Conservation (phyloP, 2,113 vertebrate species). For the Plecotus auritus region DNA sequence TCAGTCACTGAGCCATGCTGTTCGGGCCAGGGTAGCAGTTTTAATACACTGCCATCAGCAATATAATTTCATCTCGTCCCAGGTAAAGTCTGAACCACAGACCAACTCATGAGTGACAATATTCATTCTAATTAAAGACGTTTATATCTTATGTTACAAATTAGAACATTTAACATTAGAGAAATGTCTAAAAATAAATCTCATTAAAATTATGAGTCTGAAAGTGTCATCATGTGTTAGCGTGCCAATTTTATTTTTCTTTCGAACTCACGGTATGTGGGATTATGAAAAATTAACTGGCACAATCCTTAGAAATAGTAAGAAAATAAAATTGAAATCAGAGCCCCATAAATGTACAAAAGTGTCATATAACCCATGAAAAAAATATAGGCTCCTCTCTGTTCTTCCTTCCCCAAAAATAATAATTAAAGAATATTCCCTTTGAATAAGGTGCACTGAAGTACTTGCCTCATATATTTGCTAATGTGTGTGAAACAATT, state of each 20-base stretch:
- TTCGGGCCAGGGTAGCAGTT: neutral
- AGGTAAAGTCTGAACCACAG: neutral
- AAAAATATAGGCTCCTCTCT: neutral
- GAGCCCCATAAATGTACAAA: neutral
- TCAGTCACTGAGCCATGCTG: too few species aligned
- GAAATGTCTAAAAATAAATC: slow-evolving; percentile 45
- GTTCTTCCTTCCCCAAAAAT: neutral
- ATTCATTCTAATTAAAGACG: slow-evolving; percentile 27
- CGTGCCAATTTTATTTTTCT: slow-evolving; percentile 23
- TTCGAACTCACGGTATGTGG: neutral
- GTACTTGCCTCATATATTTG: neutral
- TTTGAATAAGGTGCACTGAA: neutral
- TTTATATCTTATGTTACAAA: slow-evolving; percentile 42
- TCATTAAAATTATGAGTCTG: slow-evolving; percentile 29
- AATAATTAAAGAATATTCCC: neutral
- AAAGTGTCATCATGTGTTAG: neutral
- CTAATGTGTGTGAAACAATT: neutral
- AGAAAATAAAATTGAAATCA: slow-evolving; percentile 18
- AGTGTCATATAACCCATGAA: neutral
- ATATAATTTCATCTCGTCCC: neutral
- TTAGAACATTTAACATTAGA: slow-evolving; percentile 23
- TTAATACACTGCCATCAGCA: neutral
- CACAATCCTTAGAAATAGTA: neutral
- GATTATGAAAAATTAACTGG: neutral
- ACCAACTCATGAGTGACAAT: slow-evolving; percentile 10